These are phyloP conservation scores for Zaprionus obscuricornis DNA, from an alignment of 2,888 invertebrate species.

Conservation along the genomic window DNA sequence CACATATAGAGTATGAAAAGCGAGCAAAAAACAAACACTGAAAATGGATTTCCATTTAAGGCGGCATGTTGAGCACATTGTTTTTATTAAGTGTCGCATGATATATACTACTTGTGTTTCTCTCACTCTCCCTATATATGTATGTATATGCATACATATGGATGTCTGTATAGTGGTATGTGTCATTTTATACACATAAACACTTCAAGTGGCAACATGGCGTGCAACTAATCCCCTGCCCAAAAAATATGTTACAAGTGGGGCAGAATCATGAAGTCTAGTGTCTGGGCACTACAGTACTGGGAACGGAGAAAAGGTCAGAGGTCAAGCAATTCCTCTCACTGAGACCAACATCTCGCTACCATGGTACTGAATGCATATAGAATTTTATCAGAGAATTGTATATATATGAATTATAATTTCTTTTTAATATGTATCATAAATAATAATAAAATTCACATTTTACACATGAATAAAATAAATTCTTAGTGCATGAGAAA, in stretches of 20 bases:
- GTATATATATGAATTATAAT: neutral
- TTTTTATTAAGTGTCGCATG: constrained; percentile 83
- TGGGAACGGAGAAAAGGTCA: neutral
- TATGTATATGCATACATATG: constrained; percentile 5
- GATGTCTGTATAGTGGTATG: constrained; percentile 17
- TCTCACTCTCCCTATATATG: no score
- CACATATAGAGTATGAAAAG: constrained; percentile 38
- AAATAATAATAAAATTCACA: neutral
- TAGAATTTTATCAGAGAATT: neutral
- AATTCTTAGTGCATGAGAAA: neutral
- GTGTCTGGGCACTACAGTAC: no score
- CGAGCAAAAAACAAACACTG: constrained; percentile 59
- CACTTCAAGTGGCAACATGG: constrained; percentile 81
- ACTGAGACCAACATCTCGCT: constrained; percentile 20
- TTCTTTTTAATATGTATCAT: no score
- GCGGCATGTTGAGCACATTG: constrained; percentile 81
- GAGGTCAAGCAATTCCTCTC: constrained; percentile 22
- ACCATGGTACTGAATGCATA: constrained; percentile 35
- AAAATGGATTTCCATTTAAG: constrained; percentile 79
- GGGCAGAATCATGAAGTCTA: constrained; percentile 49
- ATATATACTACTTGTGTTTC: constrained; percentile 46
- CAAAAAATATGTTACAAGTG: constrained; percentile 79
- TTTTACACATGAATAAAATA: no score
- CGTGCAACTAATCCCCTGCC: constrained; percentile 78
- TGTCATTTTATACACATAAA: constrained; percentile 69